phyloP scores from a whole-genome alignment of 2,113 vertebrate genomes.

The Pelecanus crispus region DNA sequence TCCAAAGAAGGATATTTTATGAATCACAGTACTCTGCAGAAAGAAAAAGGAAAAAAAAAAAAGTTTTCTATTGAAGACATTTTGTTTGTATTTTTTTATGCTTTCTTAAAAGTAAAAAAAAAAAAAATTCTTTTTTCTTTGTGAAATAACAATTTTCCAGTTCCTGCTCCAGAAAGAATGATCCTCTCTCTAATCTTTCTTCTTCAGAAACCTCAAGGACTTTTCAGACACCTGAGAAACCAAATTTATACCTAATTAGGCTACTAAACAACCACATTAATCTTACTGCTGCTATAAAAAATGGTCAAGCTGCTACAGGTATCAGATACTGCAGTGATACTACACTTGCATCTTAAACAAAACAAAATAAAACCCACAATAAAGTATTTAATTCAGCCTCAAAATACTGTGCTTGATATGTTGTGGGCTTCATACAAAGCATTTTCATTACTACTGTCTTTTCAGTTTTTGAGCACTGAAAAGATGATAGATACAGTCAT shows the following conservation, averaged over 20 bases:
- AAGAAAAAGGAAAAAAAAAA: background rate
- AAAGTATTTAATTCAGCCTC: background rate
- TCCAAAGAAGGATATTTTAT: background rate
- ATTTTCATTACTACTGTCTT: background rate
- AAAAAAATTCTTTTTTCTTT: background rate
- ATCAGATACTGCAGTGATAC: conserved; percentile 15
- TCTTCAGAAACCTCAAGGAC: conserved; percentile 53
- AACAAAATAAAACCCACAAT: background rate
- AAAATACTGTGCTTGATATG: background rate
- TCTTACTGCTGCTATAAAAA: conserved; percentile 54
- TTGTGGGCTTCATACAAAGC: background rate
- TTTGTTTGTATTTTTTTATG: background rate
- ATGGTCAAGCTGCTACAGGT: conserved; percentile 38
- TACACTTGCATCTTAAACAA: conserved; percentile 3
- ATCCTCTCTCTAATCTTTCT: background rate
- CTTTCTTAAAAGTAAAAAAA: background rate
- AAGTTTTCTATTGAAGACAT: background rate
- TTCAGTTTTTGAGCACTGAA: background rate
- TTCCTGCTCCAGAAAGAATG: background rate
- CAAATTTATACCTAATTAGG: conserved; percentile 62
- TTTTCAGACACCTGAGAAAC: conserved; percentile 52
- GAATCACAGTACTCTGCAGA: background rate
- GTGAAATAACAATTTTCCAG: background rate
- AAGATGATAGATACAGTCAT: background rate
- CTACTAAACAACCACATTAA: conserved; percentile 60